phyloP scores from a whole-genome alignment of 2,888 invertebrate genomes.

The Campoplex capitator region DNA sequence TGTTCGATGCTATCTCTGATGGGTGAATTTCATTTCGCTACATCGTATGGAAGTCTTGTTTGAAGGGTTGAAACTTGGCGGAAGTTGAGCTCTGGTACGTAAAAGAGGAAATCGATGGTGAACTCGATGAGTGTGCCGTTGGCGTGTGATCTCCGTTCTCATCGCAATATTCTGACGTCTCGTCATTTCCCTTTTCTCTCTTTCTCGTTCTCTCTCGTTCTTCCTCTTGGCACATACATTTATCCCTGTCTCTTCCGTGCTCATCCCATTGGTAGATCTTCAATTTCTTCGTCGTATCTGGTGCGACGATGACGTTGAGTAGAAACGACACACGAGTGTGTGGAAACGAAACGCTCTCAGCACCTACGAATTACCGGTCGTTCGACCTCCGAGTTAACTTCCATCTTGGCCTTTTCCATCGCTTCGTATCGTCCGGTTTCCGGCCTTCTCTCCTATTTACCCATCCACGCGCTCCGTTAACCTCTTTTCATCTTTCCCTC shows the following conservation, averaged over 20 bases:
- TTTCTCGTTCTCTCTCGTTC: neutral
- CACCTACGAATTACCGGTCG: conserved; percentile 59
- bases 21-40: conserved; percentile 27
- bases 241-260: neutral
- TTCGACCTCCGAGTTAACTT: conserved; percentile 43
- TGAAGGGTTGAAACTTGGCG: conserved; percentile 34
- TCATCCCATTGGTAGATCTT: conserved; percentile 17
- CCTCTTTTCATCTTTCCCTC: conserved; percentile 15
- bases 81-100: conserved; percentile 18
- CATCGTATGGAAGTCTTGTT: conserved; percentile 14
- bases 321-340: conserved; percentile 31
- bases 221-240: neutral
- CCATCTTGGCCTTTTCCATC: conserved; percentile 12
- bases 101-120: conserved; percentile 35
- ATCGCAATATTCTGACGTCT: conserved; percentile 20
- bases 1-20: neutral
- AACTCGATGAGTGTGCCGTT: conserved; percentile 34
- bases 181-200: conserved; percentile 5
- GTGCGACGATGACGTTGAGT: conserved; percentile 32
- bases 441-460: conserved; percentile 38
- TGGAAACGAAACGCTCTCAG: conserved; percentile 46
- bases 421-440: conserved; percentile 18
- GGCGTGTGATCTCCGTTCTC: conserved; percentile 43
- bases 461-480: conserved; percentile 40
- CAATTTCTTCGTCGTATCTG: conserved; percentile 18